Evolutionary conservation across 1,140 invertebrate species (phyloP).

Genomic region (Bradynema listronoti): DNA sequence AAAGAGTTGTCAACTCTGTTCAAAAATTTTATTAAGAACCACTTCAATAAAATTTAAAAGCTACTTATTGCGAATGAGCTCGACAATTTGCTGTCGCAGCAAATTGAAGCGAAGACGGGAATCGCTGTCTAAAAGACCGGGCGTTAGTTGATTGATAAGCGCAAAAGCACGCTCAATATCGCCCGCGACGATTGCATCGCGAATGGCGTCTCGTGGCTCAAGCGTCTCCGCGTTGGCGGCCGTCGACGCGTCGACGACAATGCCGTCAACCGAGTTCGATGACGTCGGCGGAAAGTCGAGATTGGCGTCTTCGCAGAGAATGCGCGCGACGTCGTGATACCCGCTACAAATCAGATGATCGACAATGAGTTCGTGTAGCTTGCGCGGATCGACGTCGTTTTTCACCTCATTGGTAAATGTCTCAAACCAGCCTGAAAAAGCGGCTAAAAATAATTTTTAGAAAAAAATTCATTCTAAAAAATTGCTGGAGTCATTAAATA

Average conservation of each 20-base stretch:
- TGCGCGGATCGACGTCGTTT: slow-evolving; percentile 26
- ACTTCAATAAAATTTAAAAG: slow-evolving; percentile 10
- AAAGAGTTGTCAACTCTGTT: no score
- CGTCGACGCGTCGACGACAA: no score
- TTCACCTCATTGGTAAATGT: slow-evolving; percentile 30
- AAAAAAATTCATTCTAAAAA: neutral
- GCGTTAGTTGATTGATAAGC: slow-evolving; percentile 85
- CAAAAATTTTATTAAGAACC: no score
- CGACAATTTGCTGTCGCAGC: slow-evolving; percentile 61
- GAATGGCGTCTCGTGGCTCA: slow-evolving; percentile 84
- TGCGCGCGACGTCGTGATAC: slow-evolving; percentile 28
- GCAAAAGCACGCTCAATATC: slow-evolving; percentile 83
- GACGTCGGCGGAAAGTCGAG: no score
- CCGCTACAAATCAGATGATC: slow-evolving; percentile 39
- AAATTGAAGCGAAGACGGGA: slow-evolving; percentile 89
- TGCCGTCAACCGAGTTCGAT: no score
- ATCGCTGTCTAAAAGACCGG: slow-evolving; percentile 87
- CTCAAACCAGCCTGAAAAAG: slow-evolving; percentile 30
- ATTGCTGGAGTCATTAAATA: neutral
- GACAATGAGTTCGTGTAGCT: slow-evolving; percentile 36
- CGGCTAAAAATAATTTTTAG: slow-evolving; percentile 11
- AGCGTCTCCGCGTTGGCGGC: slow-evolving; percentile 65
- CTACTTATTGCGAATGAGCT: slow-evolving; percentile 39
- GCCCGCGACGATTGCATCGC: slow-evolving; percentile 86
- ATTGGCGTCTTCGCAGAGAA: slow-evolving; percentile 14